These are phyloP conservation scores for Saxicola maurus DNA, from an alignment of 2,797 vertebrate genomes.

Conservation along the genomic window DNA sequence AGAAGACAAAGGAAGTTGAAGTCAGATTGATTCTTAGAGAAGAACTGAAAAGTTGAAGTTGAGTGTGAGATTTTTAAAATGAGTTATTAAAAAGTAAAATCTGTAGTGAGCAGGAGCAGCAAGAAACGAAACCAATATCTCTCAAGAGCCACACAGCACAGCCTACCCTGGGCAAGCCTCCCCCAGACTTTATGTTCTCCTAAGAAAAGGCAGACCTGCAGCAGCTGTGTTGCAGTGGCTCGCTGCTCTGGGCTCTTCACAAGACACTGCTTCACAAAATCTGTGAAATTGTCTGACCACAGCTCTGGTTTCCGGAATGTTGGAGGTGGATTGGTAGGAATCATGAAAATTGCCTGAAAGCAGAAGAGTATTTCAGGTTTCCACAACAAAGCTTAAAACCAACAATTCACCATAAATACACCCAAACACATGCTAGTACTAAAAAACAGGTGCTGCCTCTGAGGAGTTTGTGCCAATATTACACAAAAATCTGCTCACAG, in stretches of 20 bases:
- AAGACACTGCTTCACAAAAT: conserved; percentile 90
- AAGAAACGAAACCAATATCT: neutral
- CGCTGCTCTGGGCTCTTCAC: conserved; percentile 90
- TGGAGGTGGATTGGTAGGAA: conserved; percentile 92
- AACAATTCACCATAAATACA: neutral
- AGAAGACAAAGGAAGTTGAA: neutral
- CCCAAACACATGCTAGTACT: neutral
- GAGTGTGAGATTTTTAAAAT: neutral
- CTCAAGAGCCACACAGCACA: neutral
- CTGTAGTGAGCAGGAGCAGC: neutral
- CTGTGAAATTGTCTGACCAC: conserved; percentile 82
- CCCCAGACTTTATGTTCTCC: neutral
- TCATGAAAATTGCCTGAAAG: conserved; percentile 94
- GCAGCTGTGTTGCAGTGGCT: conserved; percentile 87
- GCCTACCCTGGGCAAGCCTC: neutral
- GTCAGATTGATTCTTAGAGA: neutral
- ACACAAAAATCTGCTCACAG: neutral
- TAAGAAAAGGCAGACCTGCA: conserved; percentile 76
- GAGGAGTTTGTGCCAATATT: neutral
- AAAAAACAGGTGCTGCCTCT: neutral
- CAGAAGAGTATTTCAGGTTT: neutral
- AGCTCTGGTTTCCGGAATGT: conserved; percentile 84
- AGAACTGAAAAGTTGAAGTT: neutral
- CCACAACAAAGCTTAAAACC: neutral
- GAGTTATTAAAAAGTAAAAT: neutral